Conservation (phyloP, 2,113 vertebrate species). For the Lasiurus borealis region DNA sequence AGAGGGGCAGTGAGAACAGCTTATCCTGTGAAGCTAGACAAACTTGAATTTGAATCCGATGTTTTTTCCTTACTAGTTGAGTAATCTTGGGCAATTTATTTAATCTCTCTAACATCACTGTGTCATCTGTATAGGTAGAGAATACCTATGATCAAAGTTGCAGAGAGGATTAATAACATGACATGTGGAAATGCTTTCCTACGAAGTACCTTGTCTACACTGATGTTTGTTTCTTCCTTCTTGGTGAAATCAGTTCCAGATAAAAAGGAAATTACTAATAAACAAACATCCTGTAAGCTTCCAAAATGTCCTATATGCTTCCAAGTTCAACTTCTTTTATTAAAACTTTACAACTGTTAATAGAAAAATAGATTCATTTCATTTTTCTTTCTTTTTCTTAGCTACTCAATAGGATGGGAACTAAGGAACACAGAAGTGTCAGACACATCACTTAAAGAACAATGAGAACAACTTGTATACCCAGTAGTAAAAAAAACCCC, state of each 20-base stretch:
- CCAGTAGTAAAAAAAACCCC: neutral
- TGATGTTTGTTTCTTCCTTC: neutral
- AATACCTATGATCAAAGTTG: neutral
- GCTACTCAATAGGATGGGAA: neutral
- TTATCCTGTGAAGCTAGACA: neutral
- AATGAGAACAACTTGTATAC: neutral
- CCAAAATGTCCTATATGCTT: conserved; percentile 40
- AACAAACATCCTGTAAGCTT: conserved; percentile 52
- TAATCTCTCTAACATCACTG: neutral
- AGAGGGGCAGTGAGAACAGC: neutral
- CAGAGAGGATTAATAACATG: neutral
- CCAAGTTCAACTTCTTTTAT: conserved; percentile 66
- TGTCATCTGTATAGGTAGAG: neutral
- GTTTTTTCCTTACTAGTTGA: neutral
- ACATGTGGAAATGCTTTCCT: neutral
- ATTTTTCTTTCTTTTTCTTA: conserved; percentile 43
- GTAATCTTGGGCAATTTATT: neutral
- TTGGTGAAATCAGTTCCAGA: conserved; percentile 13
- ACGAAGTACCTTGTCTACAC: neutral
- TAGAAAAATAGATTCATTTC: conserved; percentile 51
- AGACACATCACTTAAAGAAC: neutral
- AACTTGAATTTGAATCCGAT: conserved; percentile 22
- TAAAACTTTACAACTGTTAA: conserved; percentile 3
- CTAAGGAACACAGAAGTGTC: neutral
- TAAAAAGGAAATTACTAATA: conserved; percentile 65